Evolutionary conservation across 2,888 invertebrate species (phyloP).

Genomic region (Drosophila atripex): DNA sequence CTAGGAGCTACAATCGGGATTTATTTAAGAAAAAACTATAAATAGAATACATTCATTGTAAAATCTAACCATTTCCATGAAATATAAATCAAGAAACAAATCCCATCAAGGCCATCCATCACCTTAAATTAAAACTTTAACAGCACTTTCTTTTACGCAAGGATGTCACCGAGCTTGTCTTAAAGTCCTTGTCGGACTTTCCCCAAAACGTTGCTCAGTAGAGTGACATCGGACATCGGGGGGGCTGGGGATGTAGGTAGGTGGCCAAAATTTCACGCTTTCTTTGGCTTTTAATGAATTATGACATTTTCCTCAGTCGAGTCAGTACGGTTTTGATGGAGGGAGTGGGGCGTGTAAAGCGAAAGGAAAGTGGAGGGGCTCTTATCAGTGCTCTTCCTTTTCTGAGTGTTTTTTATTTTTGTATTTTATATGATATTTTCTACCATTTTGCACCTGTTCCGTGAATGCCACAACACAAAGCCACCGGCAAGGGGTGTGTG

Average conservation of each 20-base stretch:
- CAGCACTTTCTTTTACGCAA: constrained; percentile 25
- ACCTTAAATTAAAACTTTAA: constrained; percentile 37
- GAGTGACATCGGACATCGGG: constrained; percentile 23
- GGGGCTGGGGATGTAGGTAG: constrained; percentile 22
- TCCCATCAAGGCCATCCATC: constrained; percentile 29
- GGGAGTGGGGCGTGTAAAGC: constrained; percentile 6
- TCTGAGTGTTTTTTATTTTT: constrained; percentile 16
- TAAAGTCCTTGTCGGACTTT: constrained; percentile 27
- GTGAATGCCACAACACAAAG: constrained; percentile 41
- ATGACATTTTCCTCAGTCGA: constrained; percentile 67
- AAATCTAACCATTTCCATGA: background rate
- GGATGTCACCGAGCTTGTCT: constrained; percentile 35
- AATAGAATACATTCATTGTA: background rate
- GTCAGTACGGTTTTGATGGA: constrained; percentile 21
- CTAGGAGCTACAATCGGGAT: background rate
- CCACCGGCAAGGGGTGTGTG: constrained; percentile 18
- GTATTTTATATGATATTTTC: constrained; percentile 50
- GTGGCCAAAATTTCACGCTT: constrained; percentile 58
- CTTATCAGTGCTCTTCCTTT: constrained; percentile 52
- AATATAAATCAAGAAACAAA: constrained; percentile 4
- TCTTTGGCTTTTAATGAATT: constrained; percentile 76
- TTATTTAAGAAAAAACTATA: background rate
- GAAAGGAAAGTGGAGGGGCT: constrained; percentile 30
- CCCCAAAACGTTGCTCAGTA: constrained; percentile 1
- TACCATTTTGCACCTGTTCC: constrained; percentile 65